Conservation (phyloP, 2,888 invertebrate species). For the Ceratothoa steindachneri region DNA sequence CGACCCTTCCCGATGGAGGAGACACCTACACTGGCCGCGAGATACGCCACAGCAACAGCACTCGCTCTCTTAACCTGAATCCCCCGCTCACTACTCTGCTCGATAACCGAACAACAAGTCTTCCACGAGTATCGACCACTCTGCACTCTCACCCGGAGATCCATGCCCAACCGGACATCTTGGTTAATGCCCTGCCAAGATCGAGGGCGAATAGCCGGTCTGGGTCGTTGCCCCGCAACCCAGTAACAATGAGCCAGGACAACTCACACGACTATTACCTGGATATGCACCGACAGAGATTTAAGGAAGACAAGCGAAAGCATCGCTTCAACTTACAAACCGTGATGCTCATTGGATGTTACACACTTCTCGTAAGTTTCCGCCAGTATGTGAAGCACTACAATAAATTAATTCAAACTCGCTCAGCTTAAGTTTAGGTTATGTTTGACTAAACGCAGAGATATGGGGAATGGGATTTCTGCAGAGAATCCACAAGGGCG, state of each 20-base stretch:
- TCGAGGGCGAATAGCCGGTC: conserved; percentile 16
- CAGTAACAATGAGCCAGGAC: conserved; percentile 32
- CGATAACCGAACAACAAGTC: neutral
- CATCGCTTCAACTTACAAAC: conserved; percentile 46
- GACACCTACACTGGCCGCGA: conserved; percentile 16
- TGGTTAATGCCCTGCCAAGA: neutral
- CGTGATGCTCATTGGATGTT: conserved; percentile 45
- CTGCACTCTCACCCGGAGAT: neutral
- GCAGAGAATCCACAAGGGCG: too few relatives aligned
- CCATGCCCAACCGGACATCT: neutral
- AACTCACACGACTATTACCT: conserved; percentile 42
- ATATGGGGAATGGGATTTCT: too few relatives aligned
- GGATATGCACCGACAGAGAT: conserved; percentile 30
- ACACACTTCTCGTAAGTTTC: conserved; percentile 44
- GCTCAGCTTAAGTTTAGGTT: too few relatives aligned
- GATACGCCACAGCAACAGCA: conserved; percentile 4
- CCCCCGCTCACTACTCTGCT: neutral
- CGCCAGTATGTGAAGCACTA: too few relatives aligned
- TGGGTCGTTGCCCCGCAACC: conserved; percentile 17
- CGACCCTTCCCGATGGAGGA: conserved; percentile 22
- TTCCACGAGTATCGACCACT: conserved; percentile 1
- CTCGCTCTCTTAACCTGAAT: conserved; percentile 11
- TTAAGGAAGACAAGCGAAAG: conserved; percentile 37
- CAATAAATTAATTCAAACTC: too few relatives aligned
- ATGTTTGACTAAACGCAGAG: too few relatives aligned